Base-by-base conservation (phyloP, 2,888 invertebrate species). In the Philereme vetulata region DNA sequence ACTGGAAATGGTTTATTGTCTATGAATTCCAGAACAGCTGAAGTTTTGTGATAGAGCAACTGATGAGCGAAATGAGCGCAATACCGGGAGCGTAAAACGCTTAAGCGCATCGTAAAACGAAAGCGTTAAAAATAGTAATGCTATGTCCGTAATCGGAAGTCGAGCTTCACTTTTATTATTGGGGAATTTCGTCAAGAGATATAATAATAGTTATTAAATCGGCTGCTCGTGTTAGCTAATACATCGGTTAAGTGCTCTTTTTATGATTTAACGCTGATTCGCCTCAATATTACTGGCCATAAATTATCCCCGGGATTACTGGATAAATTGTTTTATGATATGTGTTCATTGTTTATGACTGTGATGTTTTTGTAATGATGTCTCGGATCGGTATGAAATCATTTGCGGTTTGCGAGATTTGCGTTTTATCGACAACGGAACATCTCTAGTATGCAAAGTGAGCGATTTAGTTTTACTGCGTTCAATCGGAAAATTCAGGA, bases 201-300 rank as follows among this genome's bases (percentile, higher is more conserved):
- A 81, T 90, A 90, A 90, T 90, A 88, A 90, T 85, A 90, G 90
- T 89, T 88, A 91, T 91, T 91, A 91, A 82, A 83, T 65, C 77
- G 76, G 85, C 81, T 84, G 85, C 86, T 78, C 74, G 85, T 77
- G 85, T 84, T 86, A 84, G 82, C 88, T 90, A 89, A 90, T 88
- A 85, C 79, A 77, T 77, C 81, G 77, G 85, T 84, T 84, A 87
- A 89, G 86, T 85, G 86, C 72, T 82, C 82, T 86, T 89, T 87
- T 90, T 88, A 90, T 89, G 90, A 89, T 90, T 86, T 86, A 89
- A 86, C 87, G 84, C 85, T 84, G 87, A 88, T 88, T 86, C 86
- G 68, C 77, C 75, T 77, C 79, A 84, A 88, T 88, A 86, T 88
- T 86, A 86, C 81, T 66, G 82, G 76, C 76, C 78, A 82, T 90